Percentiles rank a stretch among this genome's conserved stretches.
Evolutionary conservation across 2,113 vertebrate species (phyloP).

Genomic region (Aegotheles bennettii): DNA sequence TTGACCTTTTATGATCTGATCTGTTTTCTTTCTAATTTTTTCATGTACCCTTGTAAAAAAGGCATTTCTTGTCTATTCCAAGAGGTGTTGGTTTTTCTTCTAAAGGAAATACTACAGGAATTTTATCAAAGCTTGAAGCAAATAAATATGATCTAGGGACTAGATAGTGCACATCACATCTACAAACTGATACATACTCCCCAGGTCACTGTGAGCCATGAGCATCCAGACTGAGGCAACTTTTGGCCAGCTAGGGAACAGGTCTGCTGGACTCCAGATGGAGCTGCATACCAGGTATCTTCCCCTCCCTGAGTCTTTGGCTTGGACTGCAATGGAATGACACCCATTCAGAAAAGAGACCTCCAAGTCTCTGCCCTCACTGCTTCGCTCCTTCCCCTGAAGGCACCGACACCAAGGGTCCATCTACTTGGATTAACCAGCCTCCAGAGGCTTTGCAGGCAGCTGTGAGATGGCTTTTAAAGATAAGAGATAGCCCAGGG

Average conservation of each 20-base stretch:
- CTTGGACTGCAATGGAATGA: not conserved
- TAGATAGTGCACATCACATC: not conserved
- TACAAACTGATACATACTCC: not conserved
- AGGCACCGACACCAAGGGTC: not conserved
- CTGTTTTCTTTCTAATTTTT: not conserved
- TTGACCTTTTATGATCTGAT: not conserved
- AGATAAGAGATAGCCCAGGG: constrained; percentile 20
- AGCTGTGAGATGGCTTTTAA: constrained; percentile 41
- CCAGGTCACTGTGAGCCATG: not conserved
- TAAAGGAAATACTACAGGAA: not conserved
- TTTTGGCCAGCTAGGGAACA: not conserved
- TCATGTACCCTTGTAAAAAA: not conserved
- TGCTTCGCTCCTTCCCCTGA: not conserved
- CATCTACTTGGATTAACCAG: constrained; percentile 24
- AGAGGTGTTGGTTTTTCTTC: not conserved
- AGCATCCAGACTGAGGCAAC: not conserved
- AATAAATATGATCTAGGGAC: not conserved
- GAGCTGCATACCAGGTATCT: not conserved
- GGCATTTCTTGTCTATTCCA: not conserved
- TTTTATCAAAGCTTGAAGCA: not conserved
- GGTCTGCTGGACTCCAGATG: not conserved
- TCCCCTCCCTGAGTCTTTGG: not conserved
- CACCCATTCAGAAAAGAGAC: not conserved
- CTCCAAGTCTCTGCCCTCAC: not conserved
- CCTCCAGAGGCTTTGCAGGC: constrained; percentile 1